Evolutionary conservation across 2,797 vertebrate species (phyloP).

Genomic region (Garrulus glandarius): DNA sequence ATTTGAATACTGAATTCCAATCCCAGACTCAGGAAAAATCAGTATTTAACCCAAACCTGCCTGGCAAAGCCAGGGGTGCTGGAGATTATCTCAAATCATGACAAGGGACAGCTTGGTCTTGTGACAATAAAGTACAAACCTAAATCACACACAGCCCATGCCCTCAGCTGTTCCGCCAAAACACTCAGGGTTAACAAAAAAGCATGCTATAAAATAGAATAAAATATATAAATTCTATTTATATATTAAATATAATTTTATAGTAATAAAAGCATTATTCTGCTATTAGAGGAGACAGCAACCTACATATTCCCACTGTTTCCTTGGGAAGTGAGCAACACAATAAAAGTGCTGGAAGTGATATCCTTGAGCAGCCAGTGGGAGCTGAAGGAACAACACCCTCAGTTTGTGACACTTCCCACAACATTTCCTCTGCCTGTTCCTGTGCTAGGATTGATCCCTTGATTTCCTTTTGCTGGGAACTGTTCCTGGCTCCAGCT

Average conservation of each 20-base stretch:
- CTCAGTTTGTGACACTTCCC: not conserved
- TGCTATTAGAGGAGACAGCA: not conserved
- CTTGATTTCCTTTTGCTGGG: not conserved
- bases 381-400: not conserved
- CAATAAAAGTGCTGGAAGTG: not conserved
- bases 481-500: not conserved
- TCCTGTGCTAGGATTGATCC: not conserved
- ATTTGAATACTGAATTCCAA: not conserved
- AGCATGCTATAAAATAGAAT: not conserved
- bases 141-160: not conserved
- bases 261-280: not conserved
- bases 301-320: not conserved
- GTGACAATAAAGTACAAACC: not conserved
- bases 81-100: not conserved
- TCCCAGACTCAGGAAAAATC: not conserved
- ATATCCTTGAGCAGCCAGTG: not conserved
- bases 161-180: not conserved
- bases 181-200: not conserved
- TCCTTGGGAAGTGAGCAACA: not conserved
- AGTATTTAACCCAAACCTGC: not conserved
- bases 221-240: too few species aligned
- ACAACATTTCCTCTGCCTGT: not conserved
- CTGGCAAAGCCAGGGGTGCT: not conserved
- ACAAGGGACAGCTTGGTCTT: not conserved
- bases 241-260: not conserved